phyloP scores from a whole-genome alignment of 2,113 vertebrate species.

The Reinhardtius hippoglossoides region DNA sequence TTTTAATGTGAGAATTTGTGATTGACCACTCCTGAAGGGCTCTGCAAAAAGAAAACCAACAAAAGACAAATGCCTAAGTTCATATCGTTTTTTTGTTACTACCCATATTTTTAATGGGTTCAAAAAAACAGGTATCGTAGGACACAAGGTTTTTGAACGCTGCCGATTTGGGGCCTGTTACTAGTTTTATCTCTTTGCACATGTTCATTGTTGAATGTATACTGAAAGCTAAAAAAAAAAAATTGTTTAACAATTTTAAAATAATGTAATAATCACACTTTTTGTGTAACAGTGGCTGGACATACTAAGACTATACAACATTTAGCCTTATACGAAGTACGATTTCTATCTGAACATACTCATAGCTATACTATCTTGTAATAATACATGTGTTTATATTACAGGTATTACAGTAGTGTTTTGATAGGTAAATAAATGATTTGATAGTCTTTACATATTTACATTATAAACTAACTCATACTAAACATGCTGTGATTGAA shows the following conservation, averaged over 20 bases:
- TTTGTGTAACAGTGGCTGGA: constrained; percentile 41
- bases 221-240: constrained; percentile 29
- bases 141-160: constrained; percentile 1
- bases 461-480: constrained; percentile 55
- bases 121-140: constrained; percentile 11
- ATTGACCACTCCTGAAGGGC: constrained; percentile 38
- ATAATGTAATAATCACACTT: constrained; percentile 24
- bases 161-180: constrained; percentile 22
- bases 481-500: constrained; percentile 64
- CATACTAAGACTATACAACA: neutral
- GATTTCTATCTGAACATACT: constrained; percentile 62
- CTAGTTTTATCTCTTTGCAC: constrained; percentile 59
- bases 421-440: constrained; percentile 43
- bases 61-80: constrained; percentile 24
- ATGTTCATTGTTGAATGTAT: constrained; percentile 72
- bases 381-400: constrained; percentile 73
- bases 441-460: constrained; percentile 47
- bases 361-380: constrained; percentile 57
- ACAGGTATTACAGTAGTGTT: constrained; percentile 64
- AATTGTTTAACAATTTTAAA: constrained; percentile 35
- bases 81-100: constrained; percentile 26
- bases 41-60: constrained; percentile 13
- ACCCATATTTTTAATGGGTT: constrained; percentile 63
- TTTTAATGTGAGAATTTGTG: neutral
- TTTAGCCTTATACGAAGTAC: constrained; percentile 59